Conservation (phyloP, 2,113 vertebrate genomes). For the Orycteropus afer region DNA sequence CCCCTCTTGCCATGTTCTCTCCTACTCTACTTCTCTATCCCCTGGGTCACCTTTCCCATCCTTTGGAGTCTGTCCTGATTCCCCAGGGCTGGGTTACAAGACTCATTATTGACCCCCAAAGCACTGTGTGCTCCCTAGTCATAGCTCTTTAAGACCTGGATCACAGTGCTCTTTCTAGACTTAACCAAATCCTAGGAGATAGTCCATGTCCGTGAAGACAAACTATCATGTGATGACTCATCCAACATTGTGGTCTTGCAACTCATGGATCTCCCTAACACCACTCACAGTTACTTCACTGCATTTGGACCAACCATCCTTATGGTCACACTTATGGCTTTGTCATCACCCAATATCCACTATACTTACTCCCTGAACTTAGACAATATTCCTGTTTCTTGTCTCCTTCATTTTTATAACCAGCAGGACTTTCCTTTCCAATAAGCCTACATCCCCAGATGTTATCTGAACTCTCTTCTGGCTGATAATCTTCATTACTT, state of each 20-base stretch:
- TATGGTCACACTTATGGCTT: background rate
- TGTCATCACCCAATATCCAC: background rate
- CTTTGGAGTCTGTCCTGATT: background rate
- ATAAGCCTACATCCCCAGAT: background rate
- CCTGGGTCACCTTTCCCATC: background rate
- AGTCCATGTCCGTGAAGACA: background rate
- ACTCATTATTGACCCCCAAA: background rate
- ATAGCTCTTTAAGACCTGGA: background rate
- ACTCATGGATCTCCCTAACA: background rate
- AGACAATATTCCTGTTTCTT: background rate
- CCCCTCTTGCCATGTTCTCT: background rate
- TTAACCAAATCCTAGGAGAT: background rate
- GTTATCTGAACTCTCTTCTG: background rate
- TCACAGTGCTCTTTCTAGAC: background rate
- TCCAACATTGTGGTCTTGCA: background rate
- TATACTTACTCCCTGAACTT: background rate
- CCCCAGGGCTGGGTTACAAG: background rate
- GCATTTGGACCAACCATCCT: background rate
- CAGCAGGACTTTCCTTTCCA: background rate
- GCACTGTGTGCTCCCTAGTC: fast-evolving
- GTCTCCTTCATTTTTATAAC: background rate
- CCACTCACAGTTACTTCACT: background rate
- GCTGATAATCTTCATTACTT: background rate
- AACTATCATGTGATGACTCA: background rate
- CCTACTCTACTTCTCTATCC: background rate